Percentiles rank a stretch among this genome's conserved stretches.
Evolutionary conservation across 2,797 vertebrate species (phyloP).

Genomic region (Catostomus latipinnis): DNA sequence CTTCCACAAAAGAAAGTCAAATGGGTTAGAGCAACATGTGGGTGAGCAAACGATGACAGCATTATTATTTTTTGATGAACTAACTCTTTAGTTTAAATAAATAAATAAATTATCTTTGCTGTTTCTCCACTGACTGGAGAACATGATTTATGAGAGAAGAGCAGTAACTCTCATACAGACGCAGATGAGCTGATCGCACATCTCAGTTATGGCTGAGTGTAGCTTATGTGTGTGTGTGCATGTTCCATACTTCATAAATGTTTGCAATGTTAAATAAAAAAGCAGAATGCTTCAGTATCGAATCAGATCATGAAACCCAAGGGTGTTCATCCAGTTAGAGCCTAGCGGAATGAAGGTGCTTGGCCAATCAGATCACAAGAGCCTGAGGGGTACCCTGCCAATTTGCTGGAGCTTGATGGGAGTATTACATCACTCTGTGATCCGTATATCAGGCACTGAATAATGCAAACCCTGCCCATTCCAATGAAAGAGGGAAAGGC

Average conservation of each 20-base stretch:
- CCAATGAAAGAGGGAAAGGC: conserved; percentile 53
- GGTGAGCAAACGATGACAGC: too few species aligned
- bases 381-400: conserved; percentile 38
- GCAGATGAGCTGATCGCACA: conserved; percentile 11
- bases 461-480: conserved; percentile 58
- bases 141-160: conserved; percentile 1
- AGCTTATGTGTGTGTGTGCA: background rate
- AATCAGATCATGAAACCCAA: conserved; percentile 23
- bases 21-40: too few species aligned
- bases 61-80: too few species aligned
- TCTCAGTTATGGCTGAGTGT: conserved; percentile 23
- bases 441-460: conserved; percentile 55
- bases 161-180: conserved; percentile 1
- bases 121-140: conserved; percentile 19
- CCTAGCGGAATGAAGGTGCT: background rate
- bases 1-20: too few species aligned
- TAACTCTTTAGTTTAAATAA: too few species aligned
- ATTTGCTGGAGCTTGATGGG: conserved; percentile 38
- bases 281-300: background rate
- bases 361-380: conserved; percentile 28
- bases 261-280: conserved; percentile 9
- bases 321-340: conserved; percentile 19
- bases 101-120: background rate
- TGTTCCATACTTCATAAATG: conserved; percentile 7
- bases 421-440: conserved; percentile 56